A percentile compares a stretch with the other conserved stretches of the same genome.
These are phyloP conservation scores for Drosophila flavopinicola DNA, from an alignment of 2,888 invertebrate species.

Conservation along the genomic window DNA sequence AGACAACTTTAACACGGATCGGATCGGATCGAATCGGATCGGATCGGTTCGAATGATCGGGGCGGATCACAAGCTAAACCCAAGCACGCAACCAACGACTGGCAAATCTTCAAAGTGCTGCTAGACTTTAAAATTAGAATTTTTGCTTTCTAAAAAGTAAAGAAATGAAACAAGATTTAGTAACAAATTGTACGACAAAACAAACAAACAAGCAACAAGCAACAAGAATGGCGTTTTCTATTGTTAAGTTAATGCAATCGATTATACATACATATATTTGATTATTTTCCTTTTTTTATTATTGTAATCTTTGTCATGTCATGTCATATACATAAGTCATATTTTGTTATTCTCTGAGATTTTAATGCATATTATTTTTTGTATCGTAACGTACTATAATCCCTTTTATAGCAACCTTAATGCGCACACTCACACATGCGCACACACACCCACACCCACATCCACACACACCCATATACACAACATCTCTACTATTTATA, in stretches of 20 bases:
- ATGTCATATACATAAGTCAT: conserved; percentile 43
- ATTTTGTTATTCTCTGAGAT: conserved; percentile 73
- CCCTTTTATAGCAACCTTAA: conserved; percentile 54
- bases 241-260: conserved; percentile 46
- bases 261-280: conserved; percentile 51
- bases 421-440: conserved; percentile 56
- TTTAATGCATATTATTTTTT: conserved; percentile 60
- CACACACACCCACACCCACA: conserved; percentile 16
- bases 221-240: conserved; percentile 39
- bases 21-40: no score
- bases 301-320: conserved; percentile 50
- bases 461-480: conserved; percentile 16
- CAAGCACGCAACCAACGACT: conserved; percentile 69
- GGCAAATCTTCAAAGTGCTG: conserved; percentile 74
- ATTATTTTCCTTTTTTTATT: conserved; percentile 47
- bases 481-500: conserved; percentile 62
- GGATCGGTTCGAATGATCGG: no score
- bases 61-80: conserved; percentile 24
- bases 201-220: conserved; percentile 9
- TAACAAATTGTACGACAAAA: conserved; percentile 58
- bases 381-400: conserved; percentile 41
- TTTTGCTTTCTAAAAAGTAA: conserved; percentile 52
- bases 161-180: conserved; percentile 27
- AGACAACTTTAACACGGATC: conserved; percentile 41
- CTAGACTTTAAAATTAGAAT: conserved; percentile 71